Evolutionary conservation across 2,797 vertebrate genomes (phyloP).

Genomic region (Enteromius viviparus): DNA sequence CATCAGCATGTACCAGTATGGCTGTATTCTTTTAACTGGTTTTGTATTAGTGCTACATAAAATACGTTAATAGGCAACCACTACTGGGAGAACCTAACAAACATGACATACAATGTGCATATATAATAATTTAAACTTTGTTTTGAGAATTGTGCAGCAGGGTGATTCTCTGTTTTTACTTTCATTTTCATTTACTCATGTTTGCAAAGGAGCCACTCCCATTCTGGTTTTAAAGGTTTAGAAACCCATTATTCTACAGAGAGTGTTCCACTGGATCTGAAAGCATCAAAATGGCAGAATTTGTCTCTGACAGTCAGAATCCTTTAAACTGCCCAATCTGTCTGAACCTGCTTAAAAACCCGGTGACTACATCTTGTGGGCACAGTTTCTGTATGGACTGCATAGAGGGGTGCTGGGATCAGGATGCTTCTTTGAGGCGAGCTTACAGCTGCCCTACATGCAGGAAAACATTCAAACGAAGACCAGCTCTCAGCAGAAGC

Average conservation of each 20-base stretch:
- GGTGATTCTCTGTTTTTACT: neutral
- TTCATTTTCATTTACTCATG: neutral
- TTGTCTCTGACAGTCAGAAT: constrained; percentile 26
- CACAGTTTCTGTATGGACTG: constrained; percentile 57
- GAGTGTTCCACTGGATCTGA: neutral
- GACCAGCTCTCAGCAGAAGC: constrained; percentile 45
- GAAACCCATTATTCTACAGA: neutral
- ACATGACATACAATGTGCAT: neutral
- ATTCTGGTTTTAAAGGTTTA: neutral
- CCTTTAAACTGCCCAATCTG: constrained; percentile 56
- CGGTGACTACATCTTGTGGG: constrained; percentile 52
- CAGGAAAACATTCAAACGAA: constrained; percentile 36
- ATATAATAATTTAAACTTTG: neutral
- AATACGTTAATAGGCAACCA: neutral
- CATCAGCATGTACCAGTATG: neutral
- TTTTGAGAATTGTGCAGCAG: neutral
- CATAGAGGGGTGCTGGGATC: constrained; percentile 52
- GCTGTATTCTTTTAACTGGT: neutral
- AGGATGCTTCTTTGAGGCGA: neutral
- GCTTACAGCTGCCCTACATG: constrained; percentile 56
- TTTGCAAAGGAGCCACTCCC: neutral
- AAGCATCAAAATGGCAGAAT: constrained; percentile 44
- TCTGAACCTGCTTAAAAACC: constrained; percentile 50
- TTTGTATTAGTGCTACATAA: neutral
- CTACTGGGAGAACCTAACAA: neutral